A percentile compares a stretch with the other conserved stretches of the same genome.
Evolutionary conservation across 2,888 invertebrate genomes (phyloP).

Genomic region (Allygus modestus): DNA sequence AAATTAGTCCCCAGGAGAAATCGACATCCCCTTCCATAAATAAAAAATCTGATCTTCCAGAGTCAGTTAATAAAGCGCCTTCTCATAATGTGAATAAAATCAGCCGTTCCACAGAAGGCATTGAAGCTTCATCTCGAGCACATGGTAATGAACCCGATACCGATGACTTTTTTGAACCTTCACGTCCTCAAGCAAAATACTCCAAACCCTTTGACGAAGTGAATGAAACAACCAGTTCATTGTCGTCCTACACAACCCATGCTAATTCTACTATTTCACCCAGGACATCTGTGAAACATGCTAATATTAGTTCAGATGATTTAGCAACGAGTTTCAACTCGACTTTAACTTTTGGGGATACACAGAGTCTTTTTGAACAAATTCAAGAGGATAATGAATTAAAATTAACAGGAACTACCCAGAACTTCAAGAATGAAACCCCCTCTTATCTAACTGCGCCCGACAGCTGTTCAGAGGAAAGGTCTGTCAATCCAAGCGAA

Average conservation of each 20-base stretch:
- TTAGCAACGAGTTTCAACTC: not conserved
- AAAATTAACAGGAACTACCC: not conserved
- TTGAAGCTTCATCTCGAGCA: not conserved
- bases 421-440: not conserved
- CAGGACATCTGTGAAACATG: not conserved
- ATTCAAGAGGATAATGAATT: not conserved
- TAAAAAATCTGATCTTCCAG: not conserved
- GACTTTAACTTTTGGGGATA: conserved; percentile 12
- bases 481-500: not conserved
- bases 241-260: not conserved
- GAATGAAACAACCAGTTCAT: not conserved
- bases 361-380: not conserved
- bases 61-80: not conserved
- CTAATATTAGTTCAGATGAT: not conserved
- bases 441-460: not conserved
- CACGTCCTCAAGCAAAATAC: not conserved
- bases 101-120: not conserved
- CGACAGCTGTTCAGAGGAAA: not conserved
- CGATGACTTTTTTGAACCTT: not conserved
- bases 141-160: not conserved
- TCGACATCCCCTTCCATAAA: not conserved
- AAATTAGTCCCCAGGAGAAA: not conserved
- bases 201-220: not conserved
- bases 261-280: not conserved
- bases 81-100: not conserved